Evolutionary conservation across 2,888 invertebrate species (phyloP).

Genomic region (Druceiella hillmani): DNA sequence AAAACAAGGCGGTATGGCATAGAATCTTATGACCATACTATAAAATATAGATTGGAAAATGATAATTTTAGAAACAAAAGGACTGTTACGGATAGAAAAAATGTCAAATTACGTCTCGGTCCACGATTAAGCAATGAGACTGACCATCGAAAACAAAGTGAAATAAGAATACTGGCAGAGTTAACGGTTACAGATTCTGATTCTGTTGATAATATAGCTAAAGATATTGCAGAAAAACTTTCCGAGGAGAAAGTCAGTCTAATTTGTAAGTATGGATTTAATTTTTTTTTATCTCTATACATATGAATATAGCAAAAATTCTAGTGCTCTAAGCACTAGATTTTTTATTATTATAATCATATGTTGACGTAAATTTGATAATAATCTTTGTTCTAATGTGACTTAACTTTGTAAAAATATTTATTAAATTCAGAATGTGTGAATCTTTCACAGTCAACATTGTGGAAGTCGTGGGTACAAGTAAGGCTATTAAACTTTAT

Average conservation of each 20-base stretch:
- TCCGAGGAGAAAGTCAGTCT: conserved; percentile 69
- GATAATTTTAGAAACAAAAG: conserved; percentile 51
- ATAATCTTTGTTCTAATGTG: too few species aligned
- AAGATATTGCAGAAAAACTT: conserved; percentile 68
- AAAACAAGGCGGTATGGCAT: conserved; percentile 61
- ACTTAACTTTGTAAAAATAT: too few species aligned
- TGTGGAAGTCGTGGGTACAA: conserved; percentile 65
- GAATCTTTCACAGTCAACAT: conserved; percentile 56
- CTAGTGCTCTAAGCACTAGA: background rate
- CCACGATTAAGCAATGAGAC: conserved; percentile 43
- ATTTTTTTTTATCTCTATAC: conserved; percentile 6
- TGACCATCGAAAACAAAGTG: conserved; percentile 46
- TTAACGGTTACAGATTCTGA: conserved; percentile 48
- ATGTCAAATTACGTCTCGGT: conserved; percentile 52
- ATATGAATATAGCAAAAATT: conserved; percentile 7
- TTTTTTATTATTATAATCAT: too few species aligned
- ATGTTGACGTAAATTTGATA: too few species aligned
- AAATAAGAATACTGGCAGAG: conserved; percentile 54
- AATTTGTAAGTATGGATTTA: conserved; percentile 51
- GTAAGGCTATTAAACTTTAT: conserved; percentile 68
- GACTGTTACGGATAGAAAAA: conserved; percentile 52
- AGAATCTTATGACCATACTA: conserved; percentile 71
- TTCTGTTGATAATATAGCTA: conserved; percentile 55
- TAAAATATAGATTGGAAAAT: conserved; percentile 58
- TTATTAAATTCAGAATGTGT: too few species aligned